These are phyloP conservation scores for Pantherophis guttatus DNA, from an alignment of 2,113 vertebrate genomes.

Conservation along the genomic window DNA sequence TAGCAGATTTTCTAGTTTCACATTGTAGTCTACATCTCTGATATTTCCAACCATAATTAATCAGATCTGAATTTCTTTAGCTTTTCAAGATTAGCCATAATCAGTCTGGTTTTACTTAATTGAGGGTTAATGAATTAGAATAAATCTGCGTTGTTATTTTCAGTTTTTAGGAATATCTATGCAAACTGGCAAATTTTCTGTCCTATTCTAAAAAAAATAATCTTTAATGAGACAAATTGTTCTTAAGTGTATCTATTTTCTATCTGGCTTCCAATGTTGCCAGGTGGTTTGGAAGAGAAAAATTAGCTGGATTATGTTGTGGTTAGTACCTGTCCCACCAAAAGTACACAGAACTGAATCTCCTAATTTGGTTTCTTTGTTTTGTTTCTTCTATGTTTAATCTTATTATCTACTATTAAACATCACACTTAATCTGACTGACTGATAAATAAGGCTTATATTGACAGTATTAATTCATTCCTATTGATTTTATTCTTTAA, in stretches of 20 bases:
- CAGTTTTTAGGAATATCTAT: background rate
- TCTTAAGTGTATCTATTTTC: background rate
- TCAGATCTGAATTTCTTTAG: background rate
- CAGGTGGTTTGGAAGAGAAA: background rate
- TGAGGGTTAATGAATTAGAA: background rate
- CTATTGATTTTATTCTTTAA: background rate
- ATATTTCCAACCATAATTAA: background rate
- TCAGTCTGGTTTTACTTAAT: background rate
- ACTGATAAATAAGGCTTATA: background rate
- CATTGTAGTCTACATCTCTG: background rate
- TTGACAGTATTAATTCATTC: background rate
- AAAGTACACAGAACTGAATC: background rate
- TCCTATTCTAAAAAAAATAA: background rate
- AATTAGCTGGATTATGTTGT: background rate
- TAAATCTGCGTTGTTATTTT: background rate
- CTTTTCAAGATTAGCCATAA: background rate
- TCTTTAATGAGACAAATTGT: background rate
- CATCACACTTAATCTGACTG: background rate
- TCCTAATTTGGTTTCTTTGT: background rate
- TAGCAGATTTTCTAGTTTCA: background rate
- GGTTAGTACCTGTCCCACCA: background rate
- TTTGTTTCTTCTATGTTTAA: background rate
- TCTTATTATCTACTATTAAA: background rate
- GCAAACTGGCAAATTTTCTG: background rate
- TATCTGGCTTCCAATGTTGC: background rate